Conservation (phyloP, 2,113 vertebrate species). For the Tragulus kanchil region DNA sequence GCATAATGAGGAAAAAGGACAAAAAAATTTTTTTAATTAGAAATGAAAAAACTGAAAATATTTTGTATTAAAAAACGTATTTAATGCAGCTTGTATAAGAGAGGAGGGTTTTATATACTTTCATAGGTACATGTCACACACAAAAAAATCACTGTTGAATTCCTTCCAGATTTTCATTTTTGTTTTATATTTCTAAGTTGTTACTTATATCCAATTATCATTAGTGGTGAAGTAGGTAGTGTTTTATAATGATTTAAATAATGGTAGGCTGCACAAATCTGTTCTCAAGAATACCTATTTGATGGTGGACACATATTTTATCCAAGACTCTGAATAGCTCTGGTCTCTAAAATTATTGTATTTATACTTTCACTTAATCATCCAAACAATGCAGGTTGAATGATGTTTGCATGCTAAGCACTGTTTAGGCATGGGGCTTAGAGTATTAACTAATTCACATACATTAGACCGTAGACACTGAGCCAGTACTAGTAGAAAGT, state of each 20-base stretch:
- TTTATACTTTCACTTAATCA: not conserved
- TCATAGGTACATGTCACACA: not conserved
- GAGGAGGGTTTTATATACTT: not conserved
- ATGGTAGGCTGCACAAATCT: not conserved
- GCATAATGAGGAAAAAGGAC: too few relatives aligned
- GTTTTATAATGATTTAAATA: slow-evolving; percentile 16
- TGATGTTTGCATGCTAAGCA: not conserved
- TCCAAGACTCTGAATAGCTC: not conserved
- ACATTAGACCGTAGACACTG: not conserved
- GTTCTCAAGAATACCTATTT: not conserved
- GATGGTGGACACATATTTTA: not conserved
- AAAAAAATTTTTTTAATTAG: too few relatives aligned
- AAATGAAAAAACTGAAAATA: not conserved
- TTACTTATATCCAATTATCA: not conserved
- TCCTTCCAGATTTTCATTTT: not conserved
- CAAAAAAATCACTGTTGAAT: not conserved
- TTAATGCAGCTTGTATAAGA: not conserved
- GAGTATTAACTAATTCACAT: not conserved
- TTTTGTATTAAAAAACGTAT: not conserved
- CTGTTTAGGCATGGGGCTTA: not conserved
- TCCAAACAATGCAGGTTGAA: not conserved
- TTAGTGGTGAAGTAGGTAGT: not conserved
- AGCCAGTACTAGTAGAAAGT: not conserved
- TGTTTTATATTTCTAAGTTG: not conserved
- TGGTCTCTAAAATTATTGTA: not conserved